These are phyloP conservation scores for Platycheirus albimanus DNA, from an alignment of 2,888 invertebrate genomes.

Conservation along the genomic window DNA sequence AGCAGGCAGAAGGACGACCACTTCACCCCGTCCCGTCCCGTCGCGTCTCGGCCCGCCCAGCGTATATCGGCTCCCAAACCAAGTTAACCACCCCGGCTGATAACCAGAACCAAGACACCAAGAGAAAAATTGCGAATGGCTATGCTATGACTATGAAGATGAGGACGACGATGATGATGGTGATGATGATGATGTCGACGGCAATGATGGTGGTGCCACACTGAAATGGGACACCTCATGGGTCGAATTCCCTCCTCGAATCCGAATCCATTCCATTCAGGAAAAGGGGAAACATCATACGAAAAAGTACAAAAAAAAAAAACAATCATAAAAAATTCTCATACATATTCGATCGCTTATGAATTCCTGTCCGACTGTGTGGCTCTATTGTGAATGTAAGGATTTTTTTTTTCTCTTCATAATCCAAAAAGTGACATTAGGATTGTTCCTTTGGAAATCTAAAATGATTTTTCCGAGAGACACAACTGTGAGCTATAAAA, in stretches of 20 bases:
- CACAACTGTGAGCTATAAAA: conserved; percentile 44
- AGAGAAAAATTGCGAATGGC: conserved; percentile 61
- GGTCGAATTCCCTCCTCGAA: conserved; percentile 53
- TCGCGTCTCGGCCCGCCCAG: too few relatives aligned
- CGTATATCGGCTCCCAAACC: background rate
- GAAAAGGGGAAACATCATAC: conserved; percentile 10
- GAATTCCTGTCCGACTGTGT: conserved; percentile 70
- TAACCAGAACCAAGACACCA: conserved; percentile 1
- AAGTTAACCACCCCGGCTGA: background rate
- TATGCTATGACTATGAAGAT: conserved; percentile 42
- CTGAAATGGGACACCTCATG: conserved; percentile 67
- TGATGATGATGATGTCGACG: conserved; percentile 45
- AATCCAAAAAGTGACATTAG: conserved; percentile 47
- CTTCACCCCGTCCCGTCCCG: too few relatives aligned
- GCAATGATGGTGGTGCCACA: conserved; percentile 54
- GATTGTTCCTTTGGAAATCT: conserved; percentile 55
- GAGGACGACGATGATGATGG: too few relatives aligned
- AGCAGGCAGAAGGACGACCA: conserved; percentile 47
- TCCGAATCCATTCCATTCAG: background rate
- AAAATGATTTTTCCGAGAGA: conserved; percentile 56
- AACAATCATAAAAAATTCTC: conserved; percentile 24
- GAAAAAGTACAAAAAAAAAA: background rate
- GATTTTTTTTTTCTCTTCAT: background rate
- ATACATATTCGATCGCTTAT: conserved; percentile 72
- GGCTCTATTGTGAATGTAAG: conserved; percentile 46